These are phyloP conservation scores for Procambarus virginalis DNA, from an alignment of 1,140 invertebrate genomes.

Conservation along the genomic window DNA sequence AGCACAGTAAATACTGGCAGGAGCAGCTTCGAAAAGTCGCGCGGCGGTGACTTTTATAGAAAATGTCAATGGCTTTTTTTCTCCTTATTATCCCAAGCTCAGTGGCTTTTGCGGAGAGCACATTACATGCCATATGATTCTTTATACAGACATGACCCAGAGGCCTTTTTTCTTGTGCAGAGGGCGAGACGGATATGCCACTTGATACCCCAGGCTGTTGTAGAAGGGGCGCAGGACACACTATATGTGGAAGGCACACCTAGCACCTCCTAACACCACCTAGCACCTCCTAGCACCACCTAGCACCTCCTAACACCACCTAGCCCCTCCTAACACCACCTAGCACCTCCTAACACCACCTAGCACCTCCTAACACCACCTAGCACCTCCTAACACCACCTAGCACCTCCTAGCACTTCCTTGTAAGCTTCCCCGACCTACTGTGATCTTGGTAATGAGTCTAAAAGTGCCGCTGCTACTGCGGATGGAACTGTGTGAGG, in stretches of 20 bases:
- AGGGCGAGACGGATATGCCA: constrained; percentile 38
- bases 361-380: no score
- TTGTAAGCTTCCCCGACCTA: no score
- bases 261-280: no score
- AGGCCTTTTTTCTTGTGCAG: constrained; percentile 38
- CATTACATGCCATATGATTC: constrained; percentile 55
- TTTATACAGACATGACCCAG: constrained; percentile 46
- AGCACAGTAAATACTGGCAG: background rate
- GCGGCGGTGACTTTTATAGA: background rate
- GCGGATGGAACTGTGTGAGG: background rate
- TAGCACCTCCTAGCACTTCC: no score
- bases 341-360: no score
- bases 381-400: no score
- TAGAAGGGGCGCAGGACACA: background rate
- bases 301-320: background rate
- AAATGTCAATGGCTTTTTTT: background rate
- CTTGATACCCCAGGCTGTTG: constrained; percentile 21
- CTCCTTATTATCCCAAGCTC: constrained; percentile 15
- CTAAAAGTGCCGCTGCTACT: background rate
- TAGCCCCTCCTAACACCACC: background rate
- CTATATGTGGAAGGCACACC: background rate
- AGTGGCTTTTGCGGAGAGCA: constrained; percentile 25
- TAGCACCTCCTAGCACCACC: background rate
- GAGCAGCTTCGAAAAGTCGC: background rate
- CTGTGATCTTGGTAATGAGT: no score